Evolutionary conservation across 2,888 invertebrate genomes (phyloP), one percentile per base, ranked within the genome.

Genomic region (Linnaemya tessellans): DNA sequence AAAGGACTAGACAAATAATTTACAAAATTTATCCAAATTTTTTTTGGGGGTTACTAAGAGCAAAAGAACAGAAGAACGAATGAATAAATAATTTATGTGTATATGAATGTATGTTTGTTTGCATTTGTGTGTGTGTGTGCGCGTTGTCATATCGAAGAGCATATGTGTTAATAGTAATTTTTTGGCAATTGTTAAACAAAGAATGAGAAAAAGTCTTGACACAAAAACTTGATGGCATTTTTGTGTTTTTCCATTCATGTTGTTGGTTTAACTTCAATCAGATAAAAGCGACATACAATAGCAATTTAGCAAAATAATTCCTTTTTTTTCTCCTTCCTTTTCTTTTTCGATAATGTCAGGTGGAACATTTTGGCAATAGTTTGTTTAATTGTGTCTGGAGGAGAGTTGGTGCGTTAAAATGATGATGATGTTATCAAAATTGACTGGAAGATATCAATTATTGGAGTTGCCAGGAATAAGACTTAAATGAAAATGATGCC

Each of bases 1-100:
- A 80, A 80, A 65, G 70, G 65, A 51, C 75, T 75, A 84, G 75
- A 84, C 84, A 84, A 80, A 84, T 75, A 84, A 84, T 84, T 84
- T 80, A 68, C 60, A 38, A 51, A 58, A 58, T 68, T 30, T 35
- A 41, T 43, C 8, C 25, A n/a, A 22, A 43, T 38, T 25, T 35
- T 25, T 35, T 30, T 49, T 22, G 15, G 22, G 51, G 51, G 43
- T 18, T 49, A 49, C 9, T 49, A 65, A 35, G 20, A 68, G 54
- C 49, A 22, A 10, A 43, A 10, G 41, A 49, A n/a, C 51, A 77
- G 3, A 38, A 43, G 30, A 22, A 62, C n/a, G 51, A 49, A 18
- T 49, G 8, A 49, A 43, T 71, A 35, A 38, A 38, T 38, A n/a
- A n/a, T n/a, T n/a, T 30, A 30, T 3, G 5, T 30, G 5, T 5